phyloP scores from a whole-genome alignment of 2,888 invertebrate species.

The Amblyjoppa proteus region DNA sequence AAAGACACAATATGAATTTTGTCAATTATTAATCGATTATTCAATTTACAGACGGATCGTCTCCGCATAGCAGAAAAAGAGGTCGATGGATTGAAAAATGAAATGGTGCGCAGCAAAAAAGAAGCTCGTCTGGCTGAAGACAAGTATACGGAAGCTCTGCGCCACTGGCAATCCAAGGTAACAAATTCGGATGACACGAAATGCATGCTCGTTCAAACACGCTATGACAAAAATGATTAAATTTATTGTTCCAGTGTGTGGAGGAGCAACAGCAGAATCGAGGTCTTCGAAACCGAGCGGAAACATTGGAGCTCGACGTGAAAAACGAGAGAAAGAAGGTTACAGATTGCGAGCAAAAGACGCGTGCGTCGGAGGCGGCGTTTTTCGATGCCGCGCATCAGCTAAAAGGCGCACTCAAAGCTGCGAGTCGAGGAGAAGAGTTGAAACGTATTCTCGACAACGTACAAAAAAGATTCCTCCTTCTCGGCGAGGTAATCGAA shows the following conservation, averaged over 20 bases:
- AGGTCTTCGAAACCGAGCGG: conserved; percentile 85
- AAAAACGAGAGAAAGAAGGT: conserved; percentile 85
- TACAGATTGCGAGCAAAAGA: conserved; percentile 77
- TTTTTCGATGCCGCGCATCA: conserved; percentile 85
- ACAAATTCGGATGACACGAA: conserved; percentile 20
- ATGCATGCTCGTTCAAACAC: neutral
- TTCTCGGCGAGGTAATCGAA: conserved; percentile 81
- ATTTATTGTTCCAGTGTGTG: conserved; percentile 84
- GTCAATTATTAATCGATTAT: neutral
- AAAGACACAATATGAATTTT: neutral
- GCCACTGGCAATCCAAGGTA: conserved; percentile 81
- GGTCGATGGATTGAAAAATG: conserved; percentile 85
- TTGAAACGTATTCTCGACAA: conserved; percentile 80
- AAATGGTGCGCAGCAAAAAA: conserved; percentile 85
- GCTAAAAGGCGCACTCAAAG: conserved; percentile 83
- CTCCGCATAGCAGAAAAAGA: conserved; percentile 87
- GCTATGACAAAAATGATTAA: conserved; percentile 19
- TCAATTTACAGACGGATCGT: conserved; percentile 86
- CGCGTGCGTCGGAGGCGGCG: conserved; percentile 83
- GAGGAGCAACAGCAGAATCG: conserved; percentile 86
- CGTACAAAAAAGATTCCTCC: conserved; percentile 81
- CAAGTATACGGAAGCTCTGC: conserved; percentile 77
- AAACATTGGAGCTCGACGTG: conserved; percentile 86
- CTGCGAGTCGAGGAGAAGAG: conserved; percentile 83
- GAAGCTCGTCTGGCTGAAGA: conserved; percentile 81